Base-by-base conservation (phyloP, 2,113 vertebrate genomes). In the Hippopotamus amphibius region DNA sequence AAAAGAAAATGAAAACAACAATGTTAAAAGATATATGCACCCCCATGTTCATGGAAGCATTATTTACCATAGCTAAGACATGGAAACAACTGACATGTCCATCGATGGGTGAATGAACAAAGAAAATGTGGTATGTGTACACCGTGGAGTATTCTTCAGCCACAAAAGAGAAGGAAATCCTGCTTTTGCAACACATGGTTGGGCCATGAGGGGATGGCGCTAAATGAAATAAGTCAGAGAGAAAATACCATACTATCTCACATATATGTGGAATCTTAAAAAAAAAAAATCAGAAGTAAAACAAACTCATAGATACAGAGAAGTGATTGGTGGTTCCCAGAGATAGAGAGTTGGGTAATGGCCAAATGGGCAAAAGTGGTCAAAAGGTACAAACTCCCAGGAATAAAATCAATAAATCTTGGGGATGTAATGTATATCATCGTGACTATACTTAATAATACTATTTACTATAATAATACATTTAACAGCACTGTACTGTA, bases 1-100 rank as follows among this genome's bases (percentile, higher is more conserved):
- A 37, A 37, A 15, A 26, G 37, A 72, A 28, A 28, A 43, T 43
- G 69, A 12, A 43, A 43, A 43, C 1, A 41, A 21, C 22, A 26
- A 2, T 43, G 43, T 43, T 21, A 43, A 26, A 43, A 24, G 41
- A 72, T 43, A 43, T 14, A 46, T 43, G 0, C 11, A 15, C 41
- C 0, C 0, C 37, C 22, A 43, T 13, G 21, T 72, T 43, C 37
- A 43, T 22, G n/a, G 68, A 37, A 11, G 68, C 2, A 0, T 0
- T 41, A 69, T 13, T 10, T 71, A 41, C 68, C 12, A 12, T 26
- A 37, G 37, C 37, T 37, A 37, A 43, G 41, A 28, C 0, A 0
- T 46, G 41, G 71, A 74, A 28, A 74, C 6, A 46, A 28, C 12
- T 8, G 46, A 14, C 6, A 74, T 4, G 26, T 46, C 71, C 71